These are phyloP conservation scores for Myotis findleyi DNA, from an alignment of 2,797 vertebrate species.

Conservation along the genomic window DNA sequence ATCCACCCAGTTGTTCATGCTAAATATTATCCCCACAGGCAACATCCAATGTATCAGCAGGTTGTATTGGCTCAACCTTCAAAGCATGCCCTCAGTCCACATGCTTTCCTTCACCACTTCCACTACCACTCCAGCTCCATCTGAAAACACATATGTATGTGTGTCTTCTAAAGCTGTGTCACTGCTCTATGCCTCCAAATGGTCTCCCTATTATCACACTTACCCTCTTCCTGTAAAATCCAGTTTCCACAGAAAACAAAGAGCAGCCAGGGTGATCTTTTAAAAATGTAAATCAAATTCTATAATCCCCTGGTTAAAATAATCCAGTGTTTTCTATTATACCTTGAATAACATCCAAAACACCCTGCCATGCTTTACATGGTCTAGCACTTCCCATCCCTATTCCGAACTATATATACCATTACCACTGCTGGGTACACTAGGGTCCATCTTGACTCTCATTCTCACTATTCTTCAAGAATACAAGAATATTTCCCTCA, in stretches of 20 bases:
- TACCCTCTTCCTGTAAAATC: neutral
- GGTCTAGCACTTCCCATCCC: no score
- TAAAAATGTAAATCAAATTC: neutral
- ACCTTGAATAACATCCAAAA: neutral
- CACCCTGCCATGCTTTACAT: no score
- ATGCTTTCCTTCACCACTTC: neutral
- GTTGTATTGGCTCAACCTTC: neutral
- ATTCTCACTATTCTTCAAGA: neutral
- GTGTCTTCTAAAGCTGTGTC: neutral
- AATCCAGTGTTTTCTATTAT: neutral
- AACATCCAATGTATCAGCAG: neutral
- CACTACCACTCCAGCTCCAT: neutral
- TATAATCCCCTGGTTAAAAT: neutral
- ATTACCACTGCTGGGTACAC: neutral
- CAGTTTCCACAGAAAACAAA: neutral
- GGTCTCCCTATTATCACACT: neutral
- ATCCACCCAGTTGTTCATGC: neutral
- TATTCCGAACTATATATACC: no score
- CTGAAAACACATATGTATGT: neutral
- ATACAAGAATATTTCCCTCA: neutral
- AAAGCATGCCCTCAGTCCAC: neutral
- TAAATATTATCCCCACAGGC: neutral
- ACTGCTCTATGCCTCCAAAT: neutral
- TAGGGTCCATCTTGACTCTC: neutral
- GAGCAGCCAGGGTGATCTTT: neutral